Evolutionary conservation across 2,888 invertebrate species (phyloP).

Genomic region (Latrodectus elegans): DNA sequence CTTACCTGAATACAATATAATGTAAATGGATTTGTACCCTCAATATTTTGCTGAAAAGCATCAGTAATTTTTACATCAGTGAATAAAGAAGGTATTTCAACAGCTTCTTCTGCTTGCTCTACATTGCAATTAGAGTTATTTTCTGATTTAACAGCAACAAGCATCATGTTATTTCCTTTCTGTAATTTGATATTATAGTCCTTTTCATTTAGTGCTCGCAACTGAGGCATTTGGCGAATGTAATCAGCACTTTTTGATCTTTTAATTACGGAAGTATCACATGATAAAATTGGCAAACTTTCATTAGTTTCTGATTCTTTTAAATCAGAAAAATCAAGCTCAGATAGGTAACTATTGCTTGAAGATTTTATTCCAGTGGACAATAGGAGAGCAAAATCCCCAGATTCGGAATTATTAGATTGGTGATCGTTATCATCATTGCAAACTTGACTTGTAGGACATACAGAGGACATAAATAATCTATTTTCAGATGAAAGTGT

Average conservation of each 20-base stretch:
- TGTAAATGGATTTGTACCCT: conserved; percentile 73
- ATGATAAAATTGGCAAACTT: conserved; percentile 2
- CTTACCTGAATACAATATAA: conserved; percentile 74
- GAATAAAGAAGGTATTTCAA: conserved; percentile 59
- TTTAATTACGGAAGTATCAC: conserved; percentile 50
- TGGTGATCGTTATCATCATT: background rate
- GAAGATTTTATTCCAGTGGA: conserved; percentile 43
- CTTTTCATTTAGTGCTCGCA: conserved; percentile 55
- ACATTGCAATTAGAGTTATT: conserved; percentile 27
- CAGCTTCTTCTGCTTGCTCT: conserved; percentile 67
- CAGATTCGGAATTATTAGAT: background rate
- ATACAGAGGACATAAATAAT: background rate
- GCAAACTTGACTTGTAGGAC: background rate
- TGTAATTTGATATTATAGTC: conserved; percentile 56
- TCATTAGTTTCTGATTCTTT: background rate
- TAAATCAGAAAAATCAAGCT: conserved; percentile 28
- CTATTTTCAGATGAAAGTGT: background rate
- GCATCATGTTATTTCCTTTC: conserved; percentile 51
- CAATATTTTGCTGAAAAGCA: conserved; percentile 73
- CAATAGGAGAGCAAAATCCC: conserved; percentile 31
- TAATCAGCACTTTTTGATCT: conserved; percentile 65
- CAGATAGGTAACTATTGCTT: conserved; percentile 51
- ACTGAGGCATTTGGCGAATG: conserved; percentile 56
- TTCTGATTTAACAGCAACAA: conserved; percentile 45
- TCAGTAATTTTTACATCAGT: conserved; percentile 72